Evolutionary conservation across 2,797 vertebrate species (phyloP), one percentile per base, ranked within the genome.

Genomic region (Kryptopterus vitreolus): DNA sequence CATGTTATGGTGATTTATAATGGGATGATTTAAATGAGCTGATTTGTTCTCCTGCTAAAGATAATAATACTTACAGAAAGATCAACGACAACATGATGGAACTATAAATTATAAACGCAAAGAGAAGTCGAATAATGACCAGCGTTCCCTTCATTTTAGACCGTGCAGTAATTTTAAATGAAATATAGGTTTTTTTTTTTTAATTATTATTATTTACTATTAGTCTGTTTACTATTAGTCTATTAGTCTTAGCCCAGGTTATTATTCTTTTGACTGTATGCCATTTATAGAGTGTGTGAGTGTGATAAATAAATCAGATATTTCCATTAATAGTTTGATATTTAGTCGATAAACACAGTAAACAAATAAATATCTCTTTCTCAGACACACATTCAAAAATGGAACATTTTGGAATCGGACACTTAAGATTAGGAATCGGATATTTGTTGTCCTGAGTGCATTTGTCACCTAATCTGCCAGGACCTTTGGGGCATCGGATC

Each of bases 1-100:
- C 71, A 72, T 29, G 24, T 57, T 76, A 71, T 57, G 29, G 48
- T 61, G 76, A 53, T 29, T 72, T 24, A 59, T 76, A 63, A 73
- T 69, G 31, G 18, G 76, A 26, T 31, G 35, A 62, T 74, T 80
- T 65, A 74, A 77, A 57, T 22, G 73, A 35, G 35, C n/a, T 7
- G 35, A 53, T 81, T 70, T 65, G 46, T 58, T 26, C 63, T 76
- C 8, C 38, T 63, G 76, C 15, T 31, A 20, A n/a, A 70, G 55
- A 33, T 46, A 75, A 55, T 20, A 59, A 26, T 77, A 29, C 63
- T 62, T 57, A 79, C 18, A 33, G 22, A 22, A 79, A 66, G 66
- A 62, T 3, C 20, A 74, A 57, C 20, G n/a, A n/a, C 31, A 35
- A 55, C 16, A 58, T 62, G 35, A 10, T 55, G n/a, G n/a, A 53